Percentiles rank a stretch among this genome's conserved stretches.
Conservation (phyloP, 1,140 invertebrate genomes). For the Drosophila quadrilineata region DNA sequence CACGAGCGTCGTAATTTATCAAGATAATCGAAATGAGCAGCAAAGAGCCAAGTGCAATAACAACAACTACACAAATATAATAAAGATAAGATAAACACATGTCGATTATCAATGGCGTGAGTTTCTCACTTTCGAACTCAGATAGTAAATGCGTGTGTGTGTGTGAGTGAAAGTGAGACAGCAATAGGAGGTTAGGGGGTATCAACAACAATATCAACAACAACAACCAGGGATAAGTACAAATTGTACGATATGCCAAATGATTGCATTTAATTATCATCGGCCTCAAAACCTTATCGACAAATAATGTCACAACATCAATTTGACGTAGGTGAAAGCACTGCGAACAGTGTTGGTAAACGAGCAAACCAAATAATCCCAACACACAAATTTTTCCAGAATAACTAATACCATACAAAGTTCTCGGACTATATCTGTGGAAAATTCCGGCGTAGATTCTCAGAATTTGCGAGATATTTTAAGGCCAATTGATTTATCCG, state of each 20-base stretch:
- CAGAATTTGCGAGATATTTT: too few relatives aligned
- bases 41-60: conserved; percentile 31
- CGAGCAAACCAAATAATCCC: too few relatives aligned
- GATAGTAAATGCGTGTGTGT: background rate
- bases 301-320: conserved; percentile 35
- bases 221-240: too few relatives aligned
- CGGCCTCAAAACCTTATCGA: conserved; percentile 35
- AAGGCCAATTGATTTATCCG: conserved; percentile 11
- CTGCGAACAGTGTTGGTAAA: background rate
- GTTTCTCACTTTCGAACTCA: too few relatives aligned
- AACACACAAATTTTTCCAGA: too few relatives aligned
- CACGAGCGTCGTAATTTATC: conserved; percentile 73
- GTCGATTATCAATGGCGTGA: conserved; percentile 60
- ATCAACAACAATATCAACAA: too few relatives aligned
- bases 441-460: too few relatives aligned
- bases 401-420: too few relatives aligned
- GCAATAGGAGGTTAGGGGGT: background rate
- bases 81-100: conserved; percentile 71
- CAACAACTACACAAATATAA: conserved; percentile 48
- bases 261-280: conserved; percentile 68
- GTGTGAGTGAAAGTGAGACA: background rate
- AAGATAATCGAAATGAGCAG: conserved; percentile 64
- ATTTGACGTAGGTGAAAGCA: background rate
- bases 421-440: too few relatives aligned
- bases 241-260: conserved; percentile 35